Base-by-base conservation (phyloP, 2,113 vertebrate species). In the Pterocles burchelli region DNA sequence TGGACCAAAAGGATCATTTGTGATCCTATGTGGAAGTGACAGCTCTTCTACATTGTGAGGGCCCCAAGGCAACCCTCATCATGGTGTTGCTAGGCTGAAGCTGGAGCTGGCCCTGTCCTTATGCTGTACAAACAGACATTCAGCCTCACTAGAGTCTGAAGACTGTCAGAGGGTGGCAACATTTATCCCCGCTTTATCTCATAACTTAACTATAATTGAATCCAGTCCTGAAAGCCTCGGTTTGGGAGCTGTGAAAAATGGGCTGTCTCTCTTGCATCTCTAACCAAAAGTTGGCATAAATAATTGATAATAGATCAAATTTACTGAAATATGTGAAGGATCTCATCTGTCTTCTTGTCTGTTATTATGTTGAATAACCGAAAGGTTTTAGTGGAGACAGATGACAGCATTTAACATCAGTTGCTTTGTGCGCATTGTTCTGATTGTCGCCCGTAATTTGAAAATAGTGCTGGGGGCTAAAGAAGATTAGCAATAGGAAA, bases 391-490 rank as follows among this genome's bases (percentile, higher is more conserved):
- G 83, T 59, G 89, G 66, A 93, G 85, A 95, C 22, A 77, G 85
- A 95, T 90, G 89, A 96, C 57, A 89, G 91, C 33, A 77, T 78
- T 96, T 92, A 96, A 87, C 52, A 92, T 89, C 91, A 88, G 92
- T 41, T 5, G 2, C 77, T 96, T 90, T 5, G 20, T 87, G 81
- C 43, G 54, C 46, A 45, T 93, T 84, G 85, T 90, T 97, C 83
- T 93, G 82, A 88, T 62, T n/a, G 0, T 85, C 71, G 93, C 84
- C 65, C 85, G 80, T 80, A 62, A 93, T 95, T 94, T 86, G 57
- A 95, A 97, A 96, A 95, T 88, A 34, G 38, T 97, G 88, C 82
- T 95, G 76, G 72, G 24, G 55, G 82, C 93, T 90, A 91, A 83
- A 85, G 77, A 73, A 96, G 89, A 76, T 97, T 75, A 91, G 48